These are phyloP conservation scores for Eunapius fragilis DNA, from an alignment of 37 sponge, comb jelly and placozoan species.

Conservation along the genomic window DNA sequence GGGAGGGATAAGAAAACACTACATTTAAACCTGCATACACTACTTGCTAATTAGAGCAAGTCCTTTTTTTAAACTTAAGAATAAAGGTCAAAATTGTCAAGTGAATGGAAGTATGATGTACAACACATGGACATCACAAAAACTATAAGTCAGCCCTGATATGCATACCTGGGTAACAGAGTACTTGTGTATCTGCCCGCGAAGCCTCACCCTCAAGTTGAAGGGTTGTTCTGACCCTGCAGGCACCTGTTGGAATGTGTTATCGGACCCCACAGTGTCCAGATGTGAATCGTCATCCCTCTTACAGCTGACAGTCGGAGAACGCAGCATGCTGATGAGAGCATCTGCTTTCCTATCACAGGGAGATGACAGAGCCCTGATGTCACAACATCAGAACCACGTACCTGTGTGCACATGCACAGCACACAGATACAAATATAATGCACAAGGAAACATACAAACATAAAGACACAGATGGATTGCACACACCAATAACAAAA, in stretches of 20 bases:
- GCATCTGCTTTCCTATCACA: not conserved
- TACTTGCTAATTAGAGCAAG: too few species aligned
- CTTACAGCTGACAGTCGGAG: not conserved
- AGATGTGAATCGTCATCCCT: not conserved
- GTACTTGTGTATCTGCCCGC: not conserved
- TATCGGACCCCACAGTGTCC: not conserved
- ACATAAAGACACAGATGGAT: too few species aligned
- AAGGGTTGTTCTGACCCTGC: not conserved
- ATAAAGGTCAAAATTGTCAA: too few species aligned
- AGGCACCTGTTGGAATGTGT: not conserved
- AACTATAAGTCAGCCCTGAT: not conserved
- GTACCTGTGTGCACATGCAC: too few species aligned
- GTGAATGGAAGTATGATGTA: not conserved
- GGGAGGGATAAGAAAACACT: too few species aligned
- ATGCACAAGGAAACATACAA: too few species aligned
- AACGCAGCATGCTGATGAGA: not conserved
- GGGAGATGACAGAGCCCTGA: not conserved
- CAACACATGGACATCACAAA: not conserved
- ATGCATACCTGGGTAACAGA: not conserved
- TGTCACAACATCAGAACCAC: too few species aligned
- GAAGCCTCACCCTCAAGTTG: not conserved
- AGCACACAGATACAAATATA: too few species aligned
- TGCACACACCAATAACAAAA: too few species aligned
- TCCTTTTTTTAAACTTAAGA: too few species aligned
- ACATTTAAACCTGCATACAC: too few species aligned